Base-by-base conservation (phyloP, 1,140 invertebrate genomes). In the Lepidurus apus region DNA sequence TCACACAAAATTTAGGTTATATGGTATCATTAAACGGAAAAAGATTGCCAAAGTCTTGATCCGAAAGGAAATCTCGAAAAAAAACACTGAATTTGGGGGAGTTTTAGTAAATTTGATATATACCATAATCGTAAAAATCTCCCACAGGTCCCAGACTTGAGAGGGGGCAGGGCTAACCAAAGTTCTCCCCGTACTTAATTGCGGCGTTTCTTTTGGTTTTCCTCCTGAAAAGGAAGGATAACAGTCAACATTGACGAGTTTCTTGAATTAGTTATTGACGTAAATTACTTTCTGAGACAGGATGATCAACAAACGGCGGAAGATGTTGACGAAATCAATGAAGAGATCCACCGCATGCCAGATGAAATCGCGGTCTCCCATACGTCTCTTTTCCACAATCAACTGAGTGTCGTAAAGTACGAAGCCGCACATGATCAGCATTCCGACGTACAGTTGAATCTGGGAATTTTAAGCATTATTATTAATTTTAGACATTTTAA, bases 371-470 rank as follows among this genome's bases (percentile, higher is more conserved):
- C 91, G 94, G 86, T 92, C 96, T 74, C 96, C 96, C 83, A 89
- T 88, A 77, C 93, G 89, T 81, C 91, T 89, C 85, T 98, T 98
- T 84, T 98, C 95, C 81, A 98, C 92, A 81, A 99, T 98, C 76
- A 95, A 86, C 86, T 98, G 96, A 10, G 97, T 99, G 84, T 99
- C 97, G 83, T 94, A 98, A 43, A 98, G 87, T 34, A 99, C 91
- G 85, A 98, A 98, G 74, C 91, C 95, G 84, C 95, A 97, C 91
- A 98, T 96, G 7, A 97, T 85, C 74, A 91, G 86, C 17, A 98
- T 87, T 76, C 96, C 95, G 75, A 95, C 82, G 84, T 98, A 98
- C 11, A 98, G 85, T 82, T 97, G 91, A 65, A 90, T 84, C 90
- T 97, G 85, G 73, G 80, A 80, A 80, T 77, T 26, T 42, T n/a